Conservation (phyloP, 2,113 vertebrate genomes). For the Anarrhichthys ocellatus region DNA sequence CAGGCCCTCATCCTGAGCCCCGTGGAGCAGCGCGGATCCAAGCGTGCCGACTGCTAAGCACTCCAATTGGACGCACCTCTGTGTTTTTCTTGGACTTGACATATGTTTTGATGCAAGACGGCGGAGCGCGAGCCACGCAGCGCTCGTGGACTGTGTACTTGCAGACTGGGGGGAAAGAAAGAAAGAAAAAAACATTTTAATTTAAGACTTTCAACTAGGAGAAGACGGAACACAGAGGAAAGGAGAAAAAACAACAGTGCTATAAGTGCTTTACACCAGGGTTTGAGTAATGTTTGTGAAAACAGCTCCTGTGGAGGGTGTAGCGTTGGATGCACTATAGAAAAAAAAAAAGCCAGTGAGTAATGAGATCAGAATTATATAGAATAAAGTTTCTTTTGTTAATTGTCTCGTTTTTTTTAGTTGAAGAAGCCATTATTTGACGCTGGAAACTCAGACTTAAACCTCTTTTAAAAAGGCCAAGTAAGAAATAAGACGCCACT, state of each 20-base stretch:
- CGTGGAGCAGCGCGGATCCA: slow-evolving; percentile 51
- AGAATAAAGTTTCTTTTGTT: not conserved
- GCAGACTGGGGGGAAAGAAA: slow-evolving; percentile 87
- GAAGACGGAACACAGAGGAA: not conserved
- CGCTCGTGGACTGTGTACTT: slow-evolving; percentile 95
- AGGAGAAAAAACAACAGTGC: not conserved
- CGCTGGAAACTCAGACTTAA: too few relatives aligned
- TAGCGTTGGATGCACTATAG: too few relatives aligned
- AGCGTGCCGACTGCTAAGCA: slow-evolving; percentile 69
- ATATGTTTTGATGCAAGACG: slow-evolving; percentile 95
- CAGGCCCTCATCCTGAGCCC: slow-evolving; percentile 63
- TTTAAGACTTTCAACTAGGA: not conserved
- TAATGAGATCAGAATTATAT: not conserved
- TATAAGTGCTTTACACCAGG: not conserved
- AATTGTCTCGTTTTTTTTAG: not conserved
- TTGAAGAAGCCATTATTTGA: not conserved
- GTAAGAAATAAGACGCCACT: not conserved
- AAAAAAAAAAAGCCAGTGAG: not conserved
- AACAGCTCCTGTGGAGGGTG: not conserved
- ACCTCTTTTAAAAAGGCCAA: too few relatives aligned
- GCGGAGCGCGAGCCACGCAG: slow-evolving; percentile 89
- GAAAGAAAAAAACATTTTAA: not conserved
- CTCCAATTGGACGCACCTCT: slow-evolving; percentile 87
- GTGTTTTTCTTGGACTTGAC: slow-evolving; percentile 96
- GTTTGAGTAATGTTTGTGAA: slow-evolving; percentile 4